Evolutionary conservation across 2,113 vertebrate species (phyloP), one percentile per base, ranked within the genome.

Genomic region (Sturnira hondurensis): DNA sequence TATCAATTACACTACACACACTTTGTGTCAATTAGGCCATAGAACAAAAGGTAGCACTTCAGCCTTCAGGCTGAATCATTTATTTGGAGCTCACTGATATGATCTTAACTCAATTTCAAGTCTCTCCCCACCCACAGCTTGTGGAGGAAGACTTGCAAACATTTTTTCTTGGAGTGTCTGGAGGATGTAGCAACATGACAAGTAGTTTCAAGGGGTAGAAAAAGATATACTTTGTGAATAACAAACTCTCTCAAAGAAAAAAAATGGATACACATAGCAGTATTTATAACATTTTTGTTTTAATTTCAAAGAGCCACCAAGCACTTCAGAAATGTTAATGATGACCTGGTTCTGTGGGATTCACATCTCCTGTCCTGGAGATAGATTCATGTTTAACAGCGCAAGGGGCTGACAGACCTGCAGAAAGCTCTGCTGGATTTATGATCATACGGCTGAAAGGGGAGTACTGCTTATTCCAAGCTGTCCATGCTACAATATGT

Each of bases 1-100:
- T 96, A 94, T 97, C 92, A 98, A 98, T 98, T 85, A 97, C 47
- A 96, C 54, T 10, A 3, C 84, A 93, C 67, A 67, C 26, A 84
- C 54, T 97, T 73, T 96, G 86, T 97, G 95, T 98, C 97, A 98
- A 97, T 98, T 98, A 24, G 68, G 43, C 95, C 76, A 95, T 87
- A 95, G 89, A 97, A 98, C 96, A 97, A 97, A 97, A 98, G 68
- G 93, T 97, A 97, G 88, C 7, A 94, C 93, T 97, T 98, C 81
- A 93, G 94, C 90, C 91, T 97, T 86, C 63, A 86, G 97, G 76
- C 47, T 95, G 86, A 97, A 94, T 98, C 91, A 97, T 98, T 98
- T 98, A 91, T 95, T 96, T 96, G 80, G 20, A 90, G 58, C 85
- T 97, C 93, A 95, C 73, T 95, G 93, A 96, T 97, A 47, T 97